Base-by-base conservation (phyloP, 2,797 vertebrate genomes). In the Erpetoichthys calabaricus region DNA sequence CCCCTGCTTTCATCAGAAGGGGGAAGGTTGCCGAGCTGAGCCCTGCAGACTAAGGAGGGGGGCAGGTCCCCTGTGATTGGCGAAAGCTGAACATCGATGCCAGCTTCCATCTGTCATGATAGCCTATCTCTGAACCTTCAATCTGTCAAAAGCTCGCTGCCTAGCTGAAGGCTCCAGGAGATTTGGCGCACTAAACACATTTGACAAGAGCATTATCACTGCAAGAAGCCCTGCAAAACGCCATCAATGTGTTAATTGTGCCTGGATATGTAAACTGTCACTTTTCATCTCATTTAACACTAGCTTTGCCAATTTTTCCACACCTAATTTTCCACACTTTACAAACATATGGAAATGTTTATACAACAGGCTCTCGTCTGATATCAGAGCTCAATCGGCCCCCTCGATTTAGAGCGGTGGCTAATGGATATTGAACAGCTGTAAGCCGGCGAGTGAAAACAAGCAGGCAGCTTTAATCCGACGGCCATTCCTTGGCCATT, bases 91-190 rank as follows among this genome's bases (percentile, higher is more conserved):
- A 93, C 94, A 96, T 96, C 89, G 91, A 94, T 97, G 94, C 96
- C 94, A 97, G 94, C 92, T 97, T 98, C 96, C 94, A 98, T 99
- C 96, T 99, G 96, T 98, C 96, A 98, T 96, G 92, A 97, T 97
- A 97, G 94, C 92, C 94, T 92, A 97, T 96, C 92, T 94, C 91
- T 89, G 84, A 97, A 99, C 94, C 96, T 98, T 99, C 96, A 99
- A 97, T 99, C 96, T 99, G 96, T 99, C 96, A 99, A 95, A 97
- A 92, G 91, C 92, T 92, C 82, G 87, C 92, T 87, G 90, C 89
- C 89, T 89, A 86, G 89, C 90, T 91, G 92, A 93, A 91, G 89
- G 89, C 91, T 97, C 92, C 89, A 89, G 91, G 92, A 96, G 96
- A 97, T 96, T 95, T 97, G 91, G 91, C 88, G 91, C 86, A 86